Conservation (phyloP, 2,888 invertebrate species). For the Tuta absoluta region DNA sequence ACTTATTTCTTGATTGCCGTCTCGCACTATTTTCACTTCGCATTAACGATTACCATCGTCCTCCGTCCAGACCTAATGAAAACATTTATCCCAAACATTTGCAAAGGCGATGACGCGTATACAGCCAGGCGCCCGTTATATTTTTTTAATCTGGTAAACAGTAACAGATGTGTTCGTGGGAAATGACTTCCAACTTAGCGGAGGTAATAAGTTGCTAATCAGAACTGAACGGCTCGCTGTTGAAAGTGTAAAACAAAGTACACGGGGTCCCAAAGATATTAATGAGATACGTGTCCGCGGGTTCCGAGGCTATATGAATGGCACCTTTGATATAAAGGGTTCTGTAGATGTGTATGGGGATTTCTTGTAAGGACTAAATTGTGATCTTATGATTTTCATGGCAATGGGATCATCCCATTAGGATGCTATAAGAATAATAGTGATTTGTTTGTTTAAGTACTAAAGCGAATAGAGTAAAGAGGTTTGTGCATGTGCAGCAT, state of each 20-base stretch:
- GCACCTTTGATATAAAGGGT: neutral
- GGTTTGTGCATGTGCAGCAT: no score
- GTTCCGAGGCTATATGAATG: neutral
- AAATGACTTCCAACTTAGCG: constrained; percentile 41
- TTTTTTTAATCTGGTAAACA: constrained; percentile 60
- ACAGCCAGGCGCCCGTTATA: constrained; percentile 51
- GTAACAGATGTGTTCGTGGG: constrained; percentile 72
- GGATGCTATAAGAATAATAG: no score
- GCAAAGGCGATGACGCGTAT: constrained; percentile 62
- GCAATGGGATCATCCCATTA: neutral
- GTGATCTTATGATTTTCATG: neutral
- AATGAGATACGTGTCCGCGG: neutral
- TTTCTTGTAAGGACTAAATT: neutral
- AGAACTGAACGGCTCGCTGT: constrained; percentile 19
- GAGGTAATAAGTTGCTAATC: constrained; percentile 25
- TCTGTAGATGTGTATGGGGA: neutral
- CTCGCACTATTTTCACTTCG: constrained; percentile 7
- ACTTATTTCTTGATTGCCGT: neutral
- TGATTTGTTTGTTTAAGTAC: no score
- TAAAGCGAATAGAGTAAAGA: no score
- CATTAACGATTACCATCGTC: neutral
- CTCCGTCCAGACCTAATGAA: constrained; percentile 32
- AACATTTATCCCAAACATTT: constrained; percentile 45
- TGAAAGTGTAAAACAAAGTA: constrained; percentile 11
- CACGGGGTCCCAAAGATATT: neutral